Evolutionary conservation across 2,113 vertebrate species (phyloP).

Genomic region (Gracilinanus agilis): DNA sequence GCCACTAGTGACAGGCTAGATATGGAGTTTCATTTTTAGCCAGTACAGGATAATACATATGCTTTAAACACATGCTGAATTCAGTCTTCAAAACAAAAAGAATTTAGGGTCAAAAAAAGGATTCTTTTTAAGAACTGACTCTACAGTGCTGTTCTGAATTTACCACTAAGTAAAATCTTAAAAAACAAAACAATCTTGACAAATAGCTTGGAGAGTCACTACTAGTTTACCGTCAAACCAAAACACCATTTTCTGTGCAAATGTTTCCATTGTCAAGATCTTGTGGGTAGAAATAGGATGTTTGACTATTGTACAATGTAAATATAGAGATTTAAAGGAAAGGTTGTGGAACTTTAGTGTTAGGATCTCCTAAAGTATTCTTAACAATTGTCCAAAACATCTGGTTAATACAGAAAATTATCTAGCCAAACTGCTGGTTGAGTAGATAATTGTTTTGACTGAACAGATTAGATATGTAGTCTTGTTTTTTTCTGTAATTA

Average conservation of each 20-base stretch:
- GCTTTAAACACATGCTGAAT: not conserved
- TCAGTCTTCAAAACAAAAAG: not conserved
- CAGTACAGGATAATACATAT: not conserved
- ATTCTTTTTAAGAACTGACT: not conserved
- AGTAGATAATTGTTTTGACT: not conserved
- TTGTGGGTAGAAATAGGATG: not conserved
- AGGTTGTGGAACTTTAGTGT: not conserved
- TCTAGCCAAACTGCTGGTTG: not conserved
- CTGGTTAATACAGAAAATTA: not conserved
- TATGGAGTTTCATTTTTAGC: not conserved
- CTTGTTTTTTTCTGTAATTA: not conserved
- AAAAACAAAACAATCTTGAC: not conserved
- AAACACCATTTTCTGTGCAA: not conserved
- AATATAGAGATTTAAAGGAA: not conserved
- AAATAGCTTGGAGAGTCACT: not conserved
- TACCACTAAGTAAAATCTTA: not conserved
- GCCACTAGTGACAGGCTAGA: slow-evolving; percentile 3
- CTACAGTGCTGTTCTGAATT: not conserved
- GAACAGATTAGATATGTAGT: not conserved
- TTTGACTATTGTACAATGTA: not conserved
- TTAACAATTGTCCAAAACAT: not conserved
- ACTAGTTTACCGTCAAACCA: not conserved
- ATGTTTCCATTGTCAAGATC: not conserved
- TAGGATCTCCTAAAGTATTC: not conserved
- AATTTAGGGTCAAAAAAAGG: not conserved